Percentiles rank a stretch among this genome's conserved stretches.
Evolutionary conservation across 2,888 invertebrate genomes (phyloP).

Genomic region (Ormyrus rosae): DNA sequence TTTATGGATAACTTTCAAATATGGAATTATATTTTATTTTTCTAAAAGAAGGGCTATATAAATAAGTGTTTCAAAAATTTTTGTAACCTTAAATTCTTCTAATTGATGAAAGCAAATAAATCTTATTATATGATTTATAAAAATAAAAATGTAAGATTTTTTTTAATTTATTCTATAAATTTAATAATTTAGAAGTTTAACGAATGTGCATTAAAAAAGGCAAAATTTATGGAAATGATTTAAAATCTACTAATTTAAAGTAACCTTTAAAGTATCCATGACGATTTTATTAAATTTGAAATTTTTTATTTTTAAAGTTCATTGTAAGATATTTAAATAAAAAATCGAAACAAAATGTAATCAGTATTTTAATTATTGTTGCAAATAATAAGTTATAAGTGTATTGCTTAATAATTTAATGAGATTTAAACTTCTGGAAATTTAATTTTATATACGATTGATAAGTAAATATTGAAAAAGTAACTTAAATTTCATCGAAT

Average conservation of each 20-base stretch:
- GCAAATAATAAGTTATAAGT: too few relatives aligned
- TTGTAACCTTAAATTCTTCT: slow-evolving; percentile 6
- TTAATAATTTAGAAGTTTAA: slow-evolving; percentile 12
- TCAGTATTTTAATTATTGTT: slow-evolving; percentile 42
- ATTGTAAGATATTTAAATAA: slow-evolving; percentile 25
- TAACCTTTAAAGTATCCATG: slow-evolving; percentile 36
- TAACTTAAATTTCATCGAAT: too few relatives aligned
- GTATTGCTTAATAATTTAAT: not conserved
- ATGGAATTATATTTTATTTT: slow-evolving; percentile 16
- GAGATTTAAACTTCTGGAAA: not conserved
- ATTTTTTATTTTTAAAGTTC: slow-evolving; percentile 24
- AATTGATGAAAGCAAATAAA: not conserved
- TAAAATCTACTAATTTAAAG: slow-evolving; percentile 7
- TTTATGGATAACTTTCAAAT: slow-evolving; percentile 4
- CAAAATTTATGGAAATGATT: slow-evolving; percentile 39
- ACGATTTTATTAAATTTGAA: slow-evolving; percentile 21
- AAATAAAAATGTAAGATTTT: slow-evolving; percentile 19
- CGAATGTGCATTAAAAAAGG: slow-evolving; percentile 12
- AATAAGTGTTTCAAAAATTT: not conserved
- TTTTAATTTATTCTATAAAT: slow-evolving; percentile 21
- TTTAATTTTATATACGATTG: too few relatives aligned
- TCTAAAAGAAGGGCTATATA: not conserved
- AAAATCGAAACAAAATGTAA: slow-evolving; percentile 27
- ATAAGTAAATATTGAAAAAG: too few relatives aligned
- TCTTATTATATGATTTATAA: slow-evolving; percentile 14